phyloP scores from a whole-genome alignment of 2,113 vertebrate species.

The Brachirus orientalis region DNA sequence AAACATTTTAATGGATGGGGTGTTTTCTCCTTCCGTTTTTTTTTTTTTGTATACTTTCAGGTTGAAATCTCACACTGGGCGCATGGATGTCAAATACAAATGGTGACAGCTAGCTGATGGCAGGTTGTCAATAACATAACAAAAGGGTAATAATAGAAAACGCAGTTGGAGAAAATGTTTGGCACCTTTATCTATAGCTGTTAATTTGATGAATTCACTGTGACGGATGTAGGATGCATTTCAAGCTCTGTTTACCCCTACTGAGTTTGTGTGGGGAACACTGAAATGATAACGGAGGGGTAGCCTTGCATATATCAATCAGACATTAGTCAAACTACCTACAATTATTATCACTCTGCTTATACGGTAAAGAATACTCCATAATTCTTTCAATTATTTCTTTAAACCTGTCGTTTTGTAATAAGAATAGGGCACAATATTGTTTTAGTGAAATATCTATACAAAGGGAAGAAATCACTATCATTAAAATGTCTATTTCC shows the following conservation, averaged over 20 bases:
- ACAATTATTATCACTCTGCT: no score
- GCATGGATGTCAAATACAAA: constrained; percentile 11
- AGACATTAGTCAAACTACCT: no score
- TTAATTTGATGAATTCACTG: constrained; percentile 33
- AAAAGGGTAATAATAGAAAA: constrained; percentile 31
- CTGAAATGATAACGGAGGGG: no score
- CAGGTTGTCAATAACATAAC: constrained; percentile 45
- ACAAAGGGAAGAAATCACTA: no score
- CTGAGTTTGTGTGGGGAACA: not conserved
- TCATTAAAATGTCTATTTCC: no score
- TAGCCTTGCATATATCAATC: no score
- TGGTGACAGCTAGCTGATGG: constrained; percentile 10
- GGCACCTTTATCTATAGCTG: constrained; percentile 26
- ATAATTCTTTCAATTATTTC: no score
- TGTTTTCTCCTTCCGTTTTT: not conserved
- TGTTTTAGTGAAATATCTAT: no score
- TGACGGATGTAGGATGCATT: not conserved
- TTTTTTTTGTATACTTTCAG: not conserved
- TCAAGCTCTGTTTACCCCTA: not conserved
- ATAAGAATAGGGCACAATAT: no score
- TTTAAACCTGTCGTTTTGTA: no score
- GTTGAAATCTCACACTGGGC: not conserved
- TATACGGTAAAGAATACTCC: no score
- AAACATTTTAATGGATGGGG: not conserved
- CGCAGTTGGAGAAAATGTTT: constrained; percentile 10